These are phyloP conservation scores for Epirrhoe tristata DNA, from an alignment of 2,888 invertebrate species.

Conservation along the genomic window DNA sequence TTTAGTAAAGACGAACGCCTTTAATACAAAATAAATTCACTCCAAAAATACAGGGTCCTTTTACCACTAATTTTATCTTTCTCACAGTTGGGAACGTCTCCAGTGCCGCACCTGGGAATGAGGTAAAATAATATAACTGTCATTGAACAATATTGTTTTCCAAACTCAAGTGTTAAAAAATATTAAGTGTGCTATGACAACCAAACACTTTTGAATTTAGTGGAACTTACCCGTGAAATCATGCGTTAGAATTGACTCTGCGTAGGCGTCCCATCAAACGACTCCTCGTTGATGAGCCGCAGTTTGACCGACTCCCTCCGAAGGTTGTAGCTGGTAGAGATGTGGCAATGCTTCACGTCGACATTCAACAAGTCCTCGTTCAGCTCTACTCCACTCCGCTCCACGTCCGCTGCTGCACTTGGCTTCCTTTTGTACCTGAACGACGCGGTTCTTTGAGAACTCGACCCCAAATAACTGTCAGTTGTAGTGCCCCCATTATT, in stretches of 20 bases:
- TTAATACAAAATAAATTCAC: constrained; percentile 69
- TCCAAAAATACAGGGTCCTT: constrained; percentile 78
- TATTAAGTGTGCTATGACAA: not conserved
- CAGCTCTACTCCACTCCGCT: constrained; percentile 81
- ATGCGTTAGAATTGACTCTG: constrained; percentile 83
- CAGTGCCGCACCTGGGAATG: constrained; percentile 70
- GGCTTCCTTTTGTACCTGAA: constrained; percentile 84
- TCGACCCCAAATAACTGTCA: constrained; percentile 86
- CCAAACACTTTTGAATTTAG: not conserved
- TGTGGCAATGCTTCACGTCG: constrained; percentile 81
- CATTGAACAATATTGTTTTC: not conserved
- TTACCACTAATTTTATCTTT: constrained; percentile 48
- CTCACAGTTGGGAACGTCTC: constrained; percentile 71
- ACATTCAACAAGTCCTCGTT: constrained; percentile 76
- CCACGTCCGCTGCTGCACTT: constrained; percentile 87
- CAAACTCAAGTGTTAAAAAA: not conserved
- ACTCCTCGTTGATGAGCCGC: constrained; percentile 79
- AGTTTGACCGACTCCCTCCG: constrained; percentile 79
- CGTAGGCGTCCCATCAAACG: constrained; percentile 72
- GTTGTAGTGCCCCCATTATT: constrained; percentile 92
- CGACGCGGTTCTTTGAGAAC: constrained; percentile 82
- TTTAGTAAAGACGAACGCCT: constrained; percentile 59
- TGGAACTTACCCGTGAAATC: constrained; percentile 68
- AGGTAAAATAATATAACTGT: constrained; percentile 20
- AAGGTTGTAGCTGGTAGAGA: constrained; percentile 80